A percentile compares a stretch with the other conserved stretches of the same genome.
Conservation (phyloP, 1,140 invertebrate species). For the Trissolcus basalis region DNA sequence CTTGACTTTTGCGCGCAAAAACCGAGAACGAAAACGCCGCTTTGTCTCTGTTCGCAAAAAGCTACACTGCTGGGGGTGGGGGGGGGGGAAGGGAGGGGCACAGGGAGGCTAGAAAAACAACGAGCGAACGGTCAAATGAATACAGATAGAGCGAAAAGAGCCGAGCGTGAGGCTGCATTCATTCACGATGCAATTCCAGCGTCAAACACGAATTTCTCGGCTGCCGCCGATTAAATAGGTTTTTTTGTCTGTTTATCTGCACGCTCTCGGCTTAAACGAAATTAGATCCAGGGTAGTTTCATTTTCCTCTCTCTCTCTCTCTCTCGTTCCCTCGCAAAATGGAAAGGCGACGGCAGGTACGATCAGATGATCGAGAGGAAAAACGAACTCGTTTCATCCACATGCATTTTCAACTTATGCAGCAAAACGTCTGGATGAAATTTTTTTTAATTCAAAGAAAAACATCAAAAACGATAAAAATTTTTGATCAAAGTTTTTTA, state of each 20-base stretch:
- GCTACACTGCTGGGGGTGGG: too few species aligned
- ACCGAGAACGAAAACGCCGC: constrained; percentile 2
- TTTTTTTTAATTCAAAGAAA: too few species aligned
- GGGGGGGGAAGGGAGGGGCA: not conserved
- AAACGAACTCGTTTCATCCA: too few species aligned
- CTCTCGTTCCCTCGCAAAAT: too few species aligned
- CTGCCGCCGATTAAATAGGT: constrained; percentile 23
- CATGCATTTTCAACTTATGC: too few species aligned
- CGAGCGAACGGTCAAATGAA: constrained; percentile 18
- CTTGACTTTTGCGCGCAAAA: constrained; percentile 13
- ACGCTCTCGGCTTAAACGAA: constrained; percentile 46
- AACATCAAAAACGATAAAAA: too few species aligned
- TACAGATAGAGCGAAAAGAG: constrained; percentile 16
- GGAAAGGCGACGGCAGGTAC: constrained; percentile 13
- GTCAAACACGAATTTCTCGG: constrained; percentile 33
- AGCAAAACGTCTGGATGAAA: too few species aligned
- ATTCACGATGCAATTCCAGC: constrained; percentile 28
- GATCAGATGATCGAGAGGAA: too few species aligned
- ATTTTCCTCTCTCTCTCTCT: constrained; percentile 20
- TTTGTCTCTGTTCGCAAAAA: constrained; percentile 7
- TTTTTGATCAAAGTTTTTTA: too few species aligned
- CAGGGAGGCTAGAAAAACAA: not conserved
- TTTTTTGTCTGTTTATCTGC: constrained; percentile 36
- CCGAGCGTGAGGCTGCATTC: constrained; percentile 21
- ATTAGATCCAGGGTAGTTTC: constrained; percentile 50